Percentiles rank a stretch among this genome's conserved stretches.
Evolutionary conservation across 2,888 invertebrate species (phyloP).

Genomic region (Drosophila crucigera): DNA sequence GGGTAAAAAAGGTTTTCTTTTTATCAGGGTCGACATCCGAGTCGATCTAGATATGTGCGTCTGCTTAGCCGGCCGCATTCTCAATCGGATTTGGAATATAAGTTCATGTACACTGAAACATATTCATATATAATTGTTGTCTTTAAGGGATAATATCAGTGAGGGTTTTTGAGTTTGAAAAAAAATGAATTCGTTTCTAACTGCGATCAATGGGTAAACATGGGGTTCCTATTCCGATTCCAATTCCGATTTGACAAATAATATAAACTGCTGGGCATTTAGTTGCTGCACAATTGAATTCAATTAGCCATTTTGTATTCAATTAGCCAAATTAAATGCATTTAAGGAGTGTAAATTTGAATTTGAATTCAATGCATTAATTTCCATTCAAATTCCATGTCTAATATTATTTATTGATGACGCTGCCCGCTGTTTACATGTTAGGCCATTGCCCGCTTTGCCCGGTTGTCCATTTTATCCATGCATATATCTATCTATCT

Average conservation of each 20-base stretch:
- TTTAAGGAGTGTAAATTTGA: neutral
- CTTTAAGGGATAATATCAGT: neutral
- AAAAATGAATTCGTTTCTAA: neutral
- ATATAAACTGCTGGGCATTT: neutral
- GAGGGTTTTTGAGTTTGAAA: neutral
- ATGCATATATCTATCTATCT: neutral
- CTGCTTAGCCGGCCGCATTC: neutral
- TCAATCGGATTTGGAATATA: neutral
- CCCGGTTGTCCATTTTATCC: constrained; percentile 27
- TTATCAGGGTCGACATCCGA: neutral
- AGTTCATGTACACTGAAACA: too few relatives aligned
- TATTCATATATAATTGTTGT: neutral
- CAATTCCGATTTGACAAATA: neutral
- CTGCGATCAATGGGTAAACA: neutral
- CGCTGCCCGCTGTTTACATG: constrained; percentile 45
- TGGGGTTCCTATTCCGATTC: neutral
- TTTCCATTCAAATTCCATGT: constrained; percentile 7
- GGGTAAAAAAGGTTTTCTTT: neutral
- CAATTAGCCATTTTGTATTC: neutral
- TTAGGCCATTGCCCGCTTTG: constrained; percentile 52
- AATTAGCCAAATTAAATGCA: neutral
- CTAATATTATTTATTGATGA: neutral
- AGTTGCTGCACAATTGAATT: neutral
- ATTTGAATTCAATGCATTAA: constrained; percentile 5
- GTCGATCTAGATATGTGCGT: neutral